Evolutionary conservation across 2,113 vertebrate genomes (phyloP), one percentile per base, ranked within the genome.

Genomic region (Calypte anna): DNA sequence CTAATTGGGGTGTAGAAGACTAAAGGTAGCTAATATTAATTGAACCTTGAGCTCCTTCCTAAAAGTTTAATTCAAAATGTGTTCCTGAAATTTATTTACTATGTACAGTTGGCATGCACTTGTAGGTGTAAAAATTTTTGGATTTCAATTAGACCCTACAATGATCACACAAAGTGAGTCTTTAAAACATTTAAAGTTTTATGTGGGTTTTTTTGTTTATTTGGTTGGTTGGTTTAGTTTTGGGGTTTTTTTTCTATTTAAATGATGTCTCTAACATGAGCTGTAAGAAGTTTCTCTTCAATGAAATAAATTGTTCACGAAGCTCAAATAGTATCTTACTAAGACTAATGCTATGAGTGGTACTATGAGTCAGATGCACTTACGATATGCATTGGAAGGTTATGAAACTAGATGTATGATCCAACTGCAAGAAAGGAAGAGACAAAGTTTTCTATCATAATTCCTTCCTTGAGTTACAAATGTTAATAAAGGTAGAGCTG

Each of bases 91-190:
- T 72, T 22, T 84, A 28, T 77, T 64, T 82, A 28, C 33, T n/a
- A 2, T 50, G 15, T 36, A 51, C 0, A 3, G 55, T 76, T 55
- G 22, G 19, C 22, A 55, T 51, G 0, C 0, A 44, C 59, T 55
- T 51, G 25, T 7, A 24, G 1, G 0, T 10, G 8, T 24, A 82
- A 44, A 30, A 6, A 9, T 30, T 62, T 13, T 2, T 2, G 2
- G 44, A 51, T 38, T 63, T 68, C 19, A 46, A 1, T 54, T 73
- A 51, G 24, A 36, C 22, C 3, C 10, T 40, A 27, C 1, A 67
- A 16, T 40, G 51, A 50, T 61, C 3, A 33, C 31, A 17, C 3
- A 62, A 78, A 38, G 1, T 51, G 7, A 57, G 24, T 44, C 4
- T 54, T 78, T 38, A 58, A 63, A 27, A 55, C 0, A 33, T 38